Evolutionary conservation across 1,140 invertebrate species (phyloP).

Genomic region (Drosophila athabasca): DNA sequence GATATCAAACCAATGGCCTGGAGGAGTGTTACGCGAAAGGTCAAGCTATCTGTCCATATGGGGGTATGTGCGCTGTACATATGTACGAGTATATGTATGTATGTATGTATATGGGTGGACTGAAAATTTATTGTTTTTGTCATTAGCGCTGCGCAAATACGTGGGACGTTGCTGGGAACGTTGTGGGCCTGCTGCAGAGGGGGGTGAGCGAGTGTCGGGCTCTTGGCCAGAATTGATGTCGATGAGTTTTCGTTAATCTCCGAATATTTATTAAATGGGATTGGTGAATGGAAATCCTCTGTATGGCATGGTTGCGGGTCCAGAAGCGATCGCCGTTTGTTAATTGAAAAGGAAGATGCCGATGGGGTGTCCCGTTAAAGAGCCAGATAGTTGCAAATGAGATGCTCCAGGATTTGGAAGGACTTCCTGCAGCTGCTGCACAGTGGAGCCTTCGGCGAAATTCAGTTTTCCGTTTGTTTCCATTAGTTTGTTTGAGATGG

Average conservation of each 20-base stretch:
- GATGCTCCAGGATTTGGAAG: no score
- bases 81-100: conserved; percentile 10
- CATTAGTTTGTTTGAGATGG: no score
- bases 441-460: no score
- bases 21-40: not conserved
- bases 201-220: not conserved
- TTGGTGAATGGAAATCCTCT: conserved; percentile 30
- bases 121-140: conserved; percentile 78
- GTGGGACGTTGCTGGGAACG: conserved; percentile 11
- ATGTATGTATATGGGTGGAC: conserved; percentile 24
- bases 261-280: conserved; percentile 77
- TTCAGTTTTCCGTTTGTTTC: no score
- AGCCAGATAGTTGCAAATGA: no score
- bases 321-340: conserved; percentile 41
- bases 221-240: conserved; percentile 44
- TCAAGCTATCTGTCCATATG: not conserved
- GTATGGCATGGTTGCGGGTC: not conserved
- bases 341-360: conserved; percentile 54
- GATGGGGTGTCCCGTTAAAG: no score
- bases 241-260: conserved; percentile 71
- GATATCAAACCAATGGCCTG: conserved; percentile 50
- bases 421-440: no score
- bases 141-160: conserved; percentile 73
- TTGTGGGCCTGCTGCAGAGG: conserved; percentile 1
- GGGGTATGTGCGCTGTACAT: conserved; percentile 11